phyloP scores from a whole-genome alignment of 1,140 invertebrate species.

The Palaemon carinicauda region DNA sequence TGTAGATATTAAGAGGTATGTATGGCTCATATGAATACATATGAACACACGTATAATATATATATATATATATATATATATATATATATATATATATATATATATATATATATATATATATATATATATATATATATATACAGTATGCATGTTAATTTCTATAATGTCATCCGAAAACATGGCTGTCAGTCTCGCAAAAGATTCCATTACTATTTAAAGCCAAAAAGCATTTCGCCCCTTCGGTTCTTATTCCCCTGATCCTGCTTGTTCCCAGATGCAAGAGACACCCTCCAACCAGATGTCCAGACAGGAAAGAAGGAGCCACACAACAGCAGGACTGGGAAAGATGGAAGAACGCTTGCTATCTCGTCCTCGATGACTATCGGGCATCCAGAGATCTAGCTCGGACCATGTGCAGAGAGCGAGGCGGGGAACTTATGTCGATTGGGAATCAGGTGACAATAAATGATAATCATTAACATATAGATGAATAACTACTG shows the following conservation, averaged over 20 bases:
- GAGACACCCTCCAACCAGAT: not conserved
- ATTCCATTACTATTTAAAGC: not conserved
- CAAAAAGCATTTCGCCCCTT: not conserved
- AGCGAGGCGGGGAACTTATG: not conserved
- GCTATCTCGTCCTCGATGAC: constrained; percentile 30
- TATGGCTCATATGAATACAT: no score
- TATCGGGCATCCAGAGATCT: not conserved
- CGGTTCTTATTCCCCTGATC: not conserved
- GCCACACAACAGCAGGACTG: not conserved
- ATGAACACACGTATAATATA: no score
- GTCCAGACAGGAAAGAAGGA: not conserved
- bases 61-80: no score
- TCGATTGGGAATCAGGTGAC: not conserved
- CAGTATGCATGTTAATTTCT: no score
- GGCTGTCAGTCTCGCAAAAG: not conserved
- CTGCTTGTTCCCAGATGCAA: constrained; percentile 11
- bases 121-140: no score
- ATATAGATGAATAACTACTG: no score
- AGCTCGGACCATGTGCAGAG: not conserved
- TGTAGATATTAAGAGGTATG: no score
- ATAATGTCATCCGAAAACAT: no score
- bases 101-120: no score
- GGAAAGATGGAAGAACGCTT: constrained; percentile 24
- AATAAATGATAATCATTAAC: no score
- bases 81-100: no score